Evolutionary conservation across 2,113 vertebrate genomes (phyloP).

Genomic region (Bettongia penicillata): DNA sequence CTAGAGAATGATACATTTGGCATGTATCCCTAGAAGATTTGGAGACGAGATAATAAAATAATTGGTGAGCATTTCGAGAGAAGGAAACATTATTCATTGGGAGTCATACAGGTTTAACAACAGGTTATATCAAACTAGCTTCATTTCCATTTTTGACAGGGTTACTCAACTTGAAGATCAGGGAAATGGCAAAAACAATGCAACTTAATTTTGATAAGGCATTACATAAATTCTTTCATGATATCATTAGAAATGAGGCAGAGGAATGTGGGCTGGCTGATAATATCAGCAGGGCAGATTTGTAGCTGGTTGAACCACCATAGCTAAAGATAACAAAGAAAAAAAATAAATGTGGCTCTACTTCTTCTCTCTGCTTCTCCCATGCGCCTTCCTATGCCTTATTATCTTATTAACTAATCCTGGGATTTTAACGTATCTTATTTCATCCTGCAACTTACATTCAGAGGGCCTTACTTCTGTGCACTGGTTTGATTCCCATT

Average conservation of each 20-base stretch:
- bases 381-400: background rate
- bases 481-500: background rate
- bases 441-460: background rate
- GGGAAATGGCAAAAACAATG: background rate
- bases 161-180: background rate
- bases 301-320: slow-evolving; percentile 8
- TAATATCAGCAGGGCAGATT: background rate
- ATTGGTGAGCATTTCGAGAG: slow-evolving; percentile 16
- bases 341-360: background rate
- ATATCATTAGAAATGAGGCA: slow-evolving; percentile 11
- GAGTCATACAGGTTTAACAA: slow-evolving; percentile 45
- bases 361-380: slow-evolving; percentile 7
- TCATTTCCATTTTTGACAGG: slow-evolving; percentile 42
- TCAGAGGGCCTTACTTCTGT: background rate
- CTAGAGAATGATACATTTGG: background rate
- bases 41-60: slow-evolving; percentile 50
- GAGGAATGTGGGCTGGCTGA: background rate
- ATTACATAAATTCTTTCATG: slow-evolving; percentile 9
- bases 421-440: background rate
- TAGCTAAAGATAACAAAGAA: background rate
- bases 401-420: background rate
- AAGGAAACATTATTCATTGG: slow-evolving; percentile 35
- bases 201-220: background rate
- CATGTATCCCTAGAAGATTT: background rate
- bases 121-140: slow-evolving; percentile 41